Evolutionary conservation across 2,888 invertebrate species (phyloP).

Genomic region (Litoditis marina): DNA sequence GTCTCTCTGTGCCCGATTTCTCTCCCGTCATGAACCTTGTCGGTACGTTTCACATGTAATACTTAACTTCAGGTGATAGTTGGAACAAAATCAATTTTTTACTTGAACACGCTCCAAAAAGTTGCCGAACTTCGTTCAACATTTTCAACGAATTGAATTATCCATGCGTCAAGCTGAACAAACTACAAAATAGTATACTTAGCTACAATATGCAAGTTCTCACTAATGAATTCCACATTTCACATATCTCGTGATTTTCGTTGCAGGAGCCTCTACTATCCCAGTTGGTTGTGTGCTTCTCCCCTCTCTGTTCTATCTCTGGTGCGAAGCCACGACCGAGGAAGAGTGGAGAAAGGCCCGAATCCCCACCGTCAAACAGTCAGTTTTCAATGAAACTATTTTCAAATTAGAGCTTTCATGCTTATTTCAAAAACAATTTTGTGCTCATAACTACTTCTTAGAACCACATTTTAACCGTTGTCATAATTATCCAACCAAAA

Average conservation of each 20-base stretch:
- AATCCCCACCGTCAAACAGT: constrained; percentile 42
- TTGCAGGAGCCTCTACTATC: constrained; percentile 44
- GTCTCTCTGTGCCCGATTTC: constrained; percentile 54
- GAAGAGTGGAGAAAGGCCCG: constrained; percentile 47
- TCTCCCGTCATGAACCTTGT: constrained; percentile 55
- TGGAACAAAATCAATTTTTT: too few relatives aligned
- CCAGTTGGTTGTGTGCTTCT: constrained; percentile 52
- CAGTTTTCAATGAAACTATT: background rate
- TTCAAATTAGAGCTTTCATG: background rate
- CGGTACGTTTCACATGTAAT: constrained; percentile 21
- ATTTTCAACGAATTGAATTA: too few relatives aligned
- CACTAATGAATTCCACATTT: too few relatives aligned
- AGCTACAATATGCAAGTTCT: too few relatives aligned
- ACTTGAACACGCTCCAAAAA: too few relatives aligned
- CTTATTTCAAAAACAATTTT: background rate
- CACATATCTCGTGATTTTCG: too few relatives aligned
- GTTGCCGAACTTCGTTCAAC: too few relatives aligned
- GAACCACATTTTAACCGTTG: background rate
- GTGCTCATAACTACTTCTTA: too few relatives aligned
- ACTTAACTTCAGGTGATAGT: too few relatives aligned
- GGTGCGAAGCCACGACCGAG: constrained; percentile 43
- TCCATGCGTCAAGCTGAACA: too few relatives aligned
- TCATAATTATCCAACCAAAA: background rate
- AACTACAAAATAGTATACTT: too few relatives aligned
- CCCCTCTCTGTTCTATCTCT: constrained; percentile 50